phyloP scores from a whole-genome alignment of 2,888 invertebrate genomes.

The Luperina testacea region DNA sequence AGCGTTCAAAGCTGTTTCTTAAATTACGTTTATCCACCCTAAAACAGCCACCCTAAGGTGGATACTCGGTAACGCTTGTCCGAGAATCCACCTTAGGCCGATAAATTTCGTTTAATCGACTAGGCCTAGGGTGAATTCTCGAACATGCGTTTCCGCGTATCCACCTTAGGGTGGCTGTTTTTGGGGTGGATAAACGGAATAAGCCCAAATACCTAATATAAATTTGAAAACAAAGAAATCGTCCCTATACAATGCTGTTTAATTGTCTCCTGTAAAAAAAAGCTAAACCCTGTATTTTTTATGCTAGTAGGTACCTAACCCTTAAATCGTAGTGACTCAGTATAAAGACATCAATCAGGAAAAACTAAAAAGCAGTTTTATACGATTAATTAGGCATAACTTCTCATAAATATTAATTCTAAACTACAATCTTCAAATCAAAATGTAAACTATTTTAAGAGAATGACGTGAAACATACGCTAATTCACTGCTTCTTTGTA shows the following conservation, averaged over 20 bases:
- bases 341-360: conserved; percentile 3
- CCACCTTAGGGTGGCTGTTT: too few species aligned
- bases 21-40: not conserved
- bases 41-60: too few species aligned
- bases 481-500: conserved; percentile 38
- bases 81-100: too few species aligned
- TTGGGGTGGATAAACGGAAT: too few species aligned
- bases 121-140: too few species aligned
- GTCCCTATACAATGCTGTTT: too few species aligned
- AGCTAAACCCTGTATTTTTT: too few species aligned
- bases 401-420: conserved; percentile 21
- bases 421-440: not conserved
- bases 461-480: conserved; percentile 31
- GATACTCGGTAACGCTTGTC: too few species aligned
- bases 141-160: too few species aligned
- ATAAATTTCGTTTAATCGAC: too few species aligned
- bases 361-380: conserved; percentile 4
- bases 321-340: not conserved
- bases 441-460: conserved; percentile 43
- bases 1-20: not conserved
- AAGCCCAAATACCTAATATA: not conserved
- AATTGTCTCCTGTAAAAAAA: not conserved
- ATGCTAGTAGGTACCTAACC: too few species aligned
- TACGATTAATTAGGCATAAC: conserved; percentile 8
- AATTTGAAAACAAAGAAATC: too few species aligned